These are phyloP conservation scores for Brienomyrus brachyistius DNA, from an alignment of 2,113 vertebrate species.

Conservation along the genomic window DNA sequence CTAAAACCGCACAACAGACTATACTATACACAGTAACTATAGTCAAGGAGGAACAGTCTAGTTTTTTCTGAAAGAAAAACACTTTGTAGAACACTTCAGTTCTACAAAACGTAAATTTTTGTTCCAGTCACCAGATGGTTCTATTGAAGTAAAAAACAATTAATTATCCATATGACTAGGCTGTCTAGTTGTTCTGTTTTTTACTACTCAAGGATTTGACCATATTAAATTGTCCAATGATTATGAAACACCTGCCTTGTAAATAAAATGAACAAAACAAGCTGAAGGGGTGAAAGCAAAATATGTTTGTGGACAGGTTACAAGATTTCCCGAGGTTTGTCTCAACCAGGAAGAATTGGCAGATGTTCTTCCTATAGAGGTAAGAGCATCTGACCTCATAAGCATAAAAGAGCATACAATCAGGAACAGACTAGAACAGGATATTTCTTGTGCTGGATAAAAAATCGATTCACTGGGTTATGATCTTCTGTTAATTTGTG, in stretches of 20 bases:
- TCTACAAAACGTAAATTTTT: constrained; percentile 49
- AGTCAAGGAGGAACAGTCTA: neutral
- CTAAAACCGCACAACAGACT: neutral
- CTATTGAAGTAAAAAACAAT: constrained; percentile 52
- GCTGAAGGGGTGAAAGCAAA: constrained; percentile 50
- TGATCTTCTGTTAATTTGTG: neutral
- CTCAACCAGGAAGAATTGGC: constrained; percentile 51
- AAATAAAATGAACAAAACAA: constrained; percentile 68
- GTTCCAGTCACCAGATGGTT: constrained; percentile 63
- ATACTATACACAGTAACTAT: neutral
- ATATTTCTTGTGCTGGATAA: constrained; percentile 46
- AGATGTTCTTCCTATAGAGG: constrained; percentile 55
- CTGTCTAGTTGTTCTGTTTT: constrained; percentile 56
- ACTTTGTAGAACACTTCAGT: constrained; percentile 45
- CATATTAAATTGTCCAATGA: constrained; percentile 58
- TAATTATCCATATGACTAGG: constrained; percentile 41
- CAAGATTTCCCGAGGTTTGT: constrained; percentile 41
- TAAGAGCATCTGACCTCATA: constrained; percentile 45
- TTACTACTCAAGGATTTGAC: constrained; percentile 55
- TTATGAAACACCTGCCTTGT: constrained; percentile 69
- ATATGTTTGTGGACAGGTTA: constrained; percentile 59
- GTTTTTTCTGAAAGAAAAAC: constrained; percentile 32
- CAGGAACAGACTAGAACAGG: constrained; percentile 42
- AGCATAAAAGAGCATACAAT: constrained; percentile 33
- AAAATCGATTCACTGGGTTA: constrained; percentile 48